phyloP scores from a whole-genome alignment of 2,888 invertebrate genomes.

The Brachycybe producta region DNA sequence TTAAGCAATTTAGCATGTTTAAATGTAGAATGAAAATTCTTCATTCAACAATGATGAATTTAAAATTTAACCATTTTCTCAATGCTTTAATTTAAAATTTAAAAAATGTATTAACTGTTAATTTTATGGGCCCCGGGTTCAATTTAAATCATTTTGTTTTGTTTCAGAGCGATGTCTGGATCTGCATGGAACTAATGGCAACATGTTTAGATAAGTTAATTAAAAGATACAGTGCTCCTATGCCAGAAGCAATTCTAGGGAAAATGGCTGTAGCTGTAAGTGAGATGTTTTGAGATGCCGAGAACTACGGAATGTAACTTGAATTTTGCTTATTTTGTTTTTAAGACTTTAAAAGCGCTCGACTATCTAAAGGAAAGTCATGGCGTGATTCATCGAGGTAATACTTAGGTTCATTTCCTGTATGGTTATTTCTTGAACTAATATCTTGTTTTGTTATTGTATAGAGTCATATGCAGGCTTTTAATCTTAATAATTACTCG shows the following conservation, averaged over 20 bases:
- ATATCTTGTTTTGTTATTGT: neutral
- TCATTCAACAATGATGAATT: no score
- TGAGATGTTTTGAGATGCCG: conserved; percentile 24
- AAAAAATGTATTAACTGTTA: no score
- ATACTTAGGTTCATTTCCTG: neutral
- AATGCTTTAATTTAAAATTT: no score
- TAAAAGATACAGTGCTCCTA: conserved; percentile 68
- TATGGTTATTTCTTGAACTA: neutral
- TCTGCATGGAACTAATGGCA: conserved; percentile 99
- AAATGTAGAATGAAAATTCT: no score
- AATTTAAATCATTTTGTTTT: neutral
- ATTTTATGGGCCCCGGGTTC: no score
- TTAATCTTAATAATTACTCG: neutral
- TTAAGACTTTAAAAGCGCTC: conserved; percentile 83
- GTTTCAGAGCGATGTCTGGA: conserved; percentile 72
- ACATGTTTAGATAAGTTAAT: conserved; percentile 96
- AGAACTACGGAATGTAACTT: conserved; percentile 23
- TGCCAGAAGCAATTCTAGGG: conserved; percentile 90
- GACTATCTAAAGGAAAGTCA: conserved; percentile 95
- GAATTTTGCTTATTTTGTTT: conserved; percentile 22
- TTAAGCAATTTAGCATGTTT: no score
- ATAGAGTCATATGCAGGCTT: neutral
- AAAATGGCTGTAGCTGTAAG: conserved; percentile 92
- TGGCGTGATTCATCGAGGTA: conserved; percentile 81
- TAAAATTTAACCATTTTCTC: no score